Base-by-base conservation (phyloP, 2,888 invertebrate genomes). In the Anticlea derivata region DNA sequence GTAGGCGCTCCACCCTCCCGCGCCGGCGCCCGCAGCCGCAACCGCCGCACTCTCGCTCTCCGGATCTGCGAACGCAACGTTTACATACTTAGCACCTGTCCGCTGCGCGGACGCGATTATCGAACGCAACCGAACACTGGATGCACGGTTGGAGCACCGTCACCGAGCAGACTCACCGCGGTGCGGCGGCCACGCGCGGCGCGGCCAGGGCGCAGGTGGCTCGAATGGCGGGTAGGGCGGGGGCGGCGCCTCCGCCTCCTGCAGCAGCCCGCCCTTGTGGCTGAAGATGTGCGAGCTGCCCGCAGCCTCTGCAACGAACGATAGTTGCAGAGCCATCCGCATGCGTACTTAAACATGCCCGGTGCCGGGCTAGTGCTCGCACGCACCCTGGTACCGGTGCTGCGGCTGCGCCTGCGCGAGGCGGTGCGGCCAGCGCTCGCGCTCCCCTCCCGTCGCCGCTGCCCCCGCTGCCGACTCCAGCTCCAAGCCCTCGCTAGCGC, bases 201-300 rank as follows among this genome's bases (percentile, higher is more conserved):
- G 62, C 43, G 59, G 60, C 65, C 63, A 66, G 33, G 64, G 46
- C 30, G 60, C 50, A 50, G 49, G 43, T 31, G 56, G 52, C 50
- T 54, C 58, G 57, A 49, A 62, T 61, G 33, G 69, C 66, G 51
- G 69, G 66, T 58, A 75, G 71, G 52, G 27, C 68, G 75, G 57
- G 70, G 74, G 80, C 78, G 74, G 73, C 35, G 75, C 61, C 48
- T 72, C 75, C 44, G 71, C 69, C 68, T 90, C 91, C 65, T 92
- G 90, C 64, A 94, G 92, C 69, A 94, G 80, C 44, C 94, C 94
- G 65, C 91, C 94, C 83, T 94, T 94, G 85, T 94, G 94, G 75
- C 92, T 94, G 83, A 95, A 95, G 73, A 94, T 94, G 73, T 93
- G 94, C 65, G 94, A 93, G 58, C 74, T 65, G 35, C 31, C 31